Evolutionary conservation across 2,888 invertebrate genomes (phyloP).

Genomic region (Acanthosepion esculentum): DNA sequence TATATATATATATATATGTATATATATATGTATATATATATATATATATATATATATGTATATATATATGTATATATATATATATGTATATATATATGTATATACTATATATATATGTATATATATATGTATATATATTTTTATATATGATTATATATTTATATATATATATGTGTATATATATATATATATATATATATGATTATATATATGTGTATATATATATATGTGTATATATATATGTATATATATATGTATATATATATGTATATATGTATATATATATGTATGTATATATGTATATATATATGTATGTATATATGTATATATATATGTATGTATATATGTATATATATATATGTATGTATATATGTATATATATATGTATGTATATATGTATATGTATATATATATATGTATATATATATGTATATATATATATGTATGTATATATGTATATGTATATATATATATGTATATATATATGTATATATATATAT

Average conservation of each 20-base stretch:
- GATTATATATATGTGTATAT: neutral
- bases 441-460: too few relatives aligned
- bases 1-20: too few relatives aligned
- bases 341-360: neutral
- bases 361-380: neutral
- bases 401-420: too few relatives aligned
- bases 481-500: too few relatives aligned
- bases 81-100: too few relatives aligned
- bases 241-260: neutral
- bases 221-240: neutral
- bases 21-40: too few relatives aligned
- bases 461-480: too few relatives aligned
- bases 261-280: neutral
- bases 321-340: constrained; percentile 7
- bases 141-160: neutral
- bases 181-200: neutral
- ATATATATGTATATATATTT: neutral
- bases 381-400: neutral
- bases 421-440: too few relatives aligned
- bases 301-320: neutral
- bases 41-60: too few relatives aligned
- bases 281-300: neutral
- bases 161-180: too few relatives aligned
- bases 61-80: too few relatives aligned
- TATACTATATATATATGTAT: too few relatives aligned